Percentiles rank a stretch among this genome's conserved stretches.
Conservation (phyloP, 2,888 invertebrate genomes). For the Stratiomys singularior region DNA sequence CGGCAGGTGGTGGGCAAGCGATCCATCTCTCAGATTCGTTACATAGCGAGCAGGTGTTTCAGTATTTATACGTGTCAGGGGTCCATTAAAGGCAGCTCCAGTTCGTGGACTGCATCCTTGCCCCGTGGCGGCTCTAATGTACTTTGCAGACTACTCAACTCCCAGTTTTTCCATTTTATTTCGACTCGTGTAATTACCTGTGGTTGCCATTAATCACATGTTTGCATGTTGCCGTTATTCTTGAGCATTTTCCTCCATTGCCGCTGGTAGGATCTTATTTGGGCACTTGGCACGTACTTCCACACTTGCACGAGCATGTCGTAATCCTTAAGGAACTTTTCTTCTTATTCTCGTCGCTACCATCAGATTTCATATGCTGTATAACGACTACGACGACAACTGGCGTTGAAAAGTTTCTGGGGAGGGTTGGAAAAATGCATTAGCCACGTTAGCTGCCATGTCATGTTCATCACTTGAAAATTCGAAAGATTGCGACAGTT, state of each 20-base stretch:
- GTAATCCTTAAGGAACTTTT: conserved; percentile 22
- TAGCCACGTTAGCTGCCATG: conserved; percentile 28
- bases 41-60: conserved; percentile 8
- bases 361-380: not conserved
- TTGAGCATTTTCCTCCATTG: not conserved
- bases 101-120: not conserved
- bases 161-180: conserved; percentile 12
- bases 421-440: conserved; percentile 38
- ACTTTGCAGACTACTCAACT: not conserved
- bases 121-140: not conserved
- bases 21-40: conserved; percentile 15
- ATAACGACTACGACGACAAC: conserved; percentile 12
- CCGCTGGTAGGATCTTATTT: not conserved
- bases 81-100: not conserved
- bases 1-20: not conserved
- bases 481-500: conserved; percentile 32
- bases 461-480: conserved; percentile 29
- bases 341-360: not conserved
- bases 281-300: conserved; percentile 25
- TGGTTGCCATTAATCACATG: conserved; percentile 28
- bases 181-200: conserved; percentile 17
- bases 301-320: not conserved
- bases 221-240: not conserved
- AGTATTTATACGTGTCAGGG: conserved; percentile 7
- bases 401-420: conserved; percentile 5